Percentiles rank a stretch among this genome's conserved stretches.
Conservation (phyloP, 1,140 invertebrate species). For the Cecropterus lyciades region DNA sequence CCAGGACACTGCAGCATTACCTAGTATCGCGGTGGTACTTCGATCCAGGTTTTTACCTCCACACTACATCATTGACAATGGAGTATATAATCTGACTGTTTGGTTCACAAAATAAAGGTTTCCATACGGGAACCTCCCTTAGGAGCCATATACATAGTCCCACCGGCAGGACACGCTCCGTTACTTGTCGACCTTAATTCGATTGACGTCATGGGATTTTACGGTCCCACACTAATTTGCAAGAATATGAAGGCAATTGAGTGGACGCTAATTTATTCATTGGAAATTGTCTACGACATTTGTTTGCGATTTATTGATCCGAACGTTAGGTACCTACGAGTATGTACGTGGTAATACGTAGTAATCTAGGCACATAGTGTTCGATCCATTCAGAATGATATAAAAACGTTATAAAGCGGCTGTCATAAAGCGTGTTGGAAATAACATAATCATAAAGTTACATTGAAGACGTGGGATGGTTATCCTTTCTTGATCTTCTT, state of each 20-base stretch:
- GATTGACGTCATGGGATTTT: conserved; percentile 58
- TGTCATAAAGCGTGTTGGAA: no score
- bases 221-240: conserved; percentile 42
- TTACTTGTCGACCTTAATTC: conserved; percentile 35
- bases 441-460: no score
- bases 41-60: no score
- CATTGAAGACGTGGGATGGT: no score
- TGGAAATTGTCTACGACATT: conserved; percentile 26
- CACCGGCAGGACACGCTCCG: conserved; percentile 5
- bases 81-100: no score
- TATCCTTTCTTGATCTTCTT: no score
- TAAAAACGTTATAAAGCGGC: neutral
- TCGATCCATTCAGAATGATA: neutral
- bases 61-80: no score
- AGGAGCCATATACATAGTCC: neutral
- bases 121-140: neutral
- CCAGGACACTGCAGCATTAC: no score
- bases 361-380: neutral
- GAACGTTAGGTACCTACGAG: neutral
- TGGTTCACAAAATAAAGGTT: neutral
- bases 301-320: conserved; percentile 15
- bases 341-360: neutral
- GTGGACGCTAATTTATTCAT: conserved; percentile 26
- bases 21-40: no score
- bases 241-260: conserved; percentile 19